Evolutionary conservation across 2,797 vertebrate species (phyloP).

Genomic region (Melanotaenia nigrans): DNA sequence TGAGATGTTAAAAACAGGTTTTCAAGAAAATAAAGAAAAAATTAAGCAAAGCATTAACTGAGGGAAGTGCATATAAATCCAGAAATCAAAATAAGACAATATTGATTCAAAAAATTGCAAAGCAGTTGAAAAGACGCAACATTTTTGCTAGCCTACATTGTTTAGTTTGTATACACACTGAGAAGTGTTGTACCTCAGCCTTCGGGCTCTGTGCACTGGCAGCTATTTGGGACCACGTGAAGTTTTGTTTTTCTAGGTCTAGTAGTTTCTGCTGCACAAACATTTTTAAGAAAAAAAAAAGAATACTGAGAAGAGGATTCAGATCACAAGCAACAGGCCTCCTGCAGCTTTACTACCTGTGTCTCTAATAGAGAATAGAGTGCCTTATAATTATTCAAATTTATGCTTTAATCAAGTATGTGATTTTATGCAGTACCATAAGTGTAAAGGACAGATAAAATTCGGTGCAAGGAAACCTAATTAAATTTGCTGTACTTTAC

Average conservation of each 20-base stretch:
- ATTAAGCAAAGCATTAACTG: neutral
- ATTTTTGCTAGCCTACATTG: neutral
- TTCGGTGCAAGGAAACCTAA: constrained; percentile 24
- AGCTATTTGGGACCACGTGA: neutral
- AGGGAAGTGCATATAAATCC: neutral
- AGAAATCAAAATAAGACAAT: neutral
- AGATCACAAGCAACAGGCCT: neutral
- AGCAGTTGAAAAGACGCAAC: neutral
- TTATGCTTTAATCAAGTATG: constrained; percentile 16
- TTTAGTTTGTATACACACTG: too few species aligned
- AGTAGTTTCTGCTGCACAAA: neutral
- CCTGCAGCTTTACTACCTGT: neutral
- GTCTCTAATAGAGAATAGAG: neutral
- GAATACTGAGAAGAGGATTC: neutral
- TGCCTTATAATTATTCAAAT: constrained; percentile 4
- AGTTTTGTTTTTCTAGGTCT: neutral
- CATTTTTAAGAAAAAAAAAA: neutral
- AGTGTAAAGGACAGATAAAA: constrained; percentile 29
- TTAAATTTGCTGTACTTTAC: constrained; percentile 31
- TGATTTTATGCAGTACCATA: constrained; percentile 21
- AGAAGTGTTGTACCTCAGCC: neutral
- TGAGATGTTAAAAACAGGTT: neutral
- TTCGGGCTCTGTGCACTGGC: neutral
- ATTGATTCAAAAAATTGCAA: neutral
- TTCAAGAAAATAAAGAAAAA: neutral